Percentiles rank a stretch among this genome's conserved stretches.
phyloP scores from a whole-genome alignment of 1,140 invertebrate genomes.

The Coptotermes formosanus region DNA sequence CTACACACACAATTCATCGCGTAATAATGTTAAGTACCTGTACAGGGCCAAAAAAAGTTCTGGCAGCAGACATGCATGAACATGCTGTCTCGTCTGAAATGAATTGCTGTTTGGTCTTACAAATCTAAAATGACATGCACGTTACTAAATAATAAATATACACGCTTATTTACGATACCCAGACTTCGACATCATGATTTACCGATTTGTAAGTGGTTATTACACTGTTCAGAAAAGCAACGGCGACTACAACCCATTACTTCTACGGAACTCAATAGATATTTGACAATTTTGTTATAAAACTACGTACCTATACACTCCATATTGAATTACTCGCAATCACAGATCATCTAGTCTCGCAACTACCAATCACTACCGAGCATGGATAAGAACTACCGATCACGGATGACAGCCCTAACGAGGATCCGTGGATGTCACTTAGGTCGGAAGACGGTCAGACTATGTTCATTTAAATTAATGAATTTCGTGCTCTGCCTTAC shows the following conservation, averaged over 20 bases:
- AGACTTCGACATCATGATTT: no score
- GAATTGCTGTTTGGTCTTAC: background rate
- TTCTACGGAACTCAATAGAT: background rate
- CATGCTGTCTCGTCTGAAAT: background rate
- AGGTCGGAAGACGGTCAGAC: no score
- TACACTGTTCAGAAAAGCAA: background rate
- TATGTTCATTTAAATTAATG: no score
- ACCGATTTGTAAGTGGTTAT: background rate
- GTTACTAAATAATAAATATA: background rate
- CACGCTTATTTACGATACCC: background rate
- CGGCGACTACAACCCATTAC: background rate
- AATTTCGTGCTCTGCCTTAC: no score
- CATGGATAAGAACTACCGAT: no score
- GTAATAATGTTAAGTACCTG: no score
- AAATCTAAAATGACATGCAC: conserved; percentile 8
- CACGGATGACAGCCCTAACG: no score
- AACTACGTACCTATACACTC: background rate
- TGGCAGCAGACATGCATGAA: background rate
- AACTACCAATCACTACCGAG: background rate
- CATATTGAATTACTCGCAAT: background rate
- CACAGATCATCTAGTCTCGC: no score
- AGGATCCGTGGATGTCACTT: no score
- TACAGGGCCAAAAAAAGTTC: no score
- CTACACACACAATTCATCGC: no score
- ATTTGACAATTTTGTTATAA: background rate